phyloP scores from a whole-genome alignment of 2,888 invertebrate species.

The Rhimphoctona megacephalus region DNA sequence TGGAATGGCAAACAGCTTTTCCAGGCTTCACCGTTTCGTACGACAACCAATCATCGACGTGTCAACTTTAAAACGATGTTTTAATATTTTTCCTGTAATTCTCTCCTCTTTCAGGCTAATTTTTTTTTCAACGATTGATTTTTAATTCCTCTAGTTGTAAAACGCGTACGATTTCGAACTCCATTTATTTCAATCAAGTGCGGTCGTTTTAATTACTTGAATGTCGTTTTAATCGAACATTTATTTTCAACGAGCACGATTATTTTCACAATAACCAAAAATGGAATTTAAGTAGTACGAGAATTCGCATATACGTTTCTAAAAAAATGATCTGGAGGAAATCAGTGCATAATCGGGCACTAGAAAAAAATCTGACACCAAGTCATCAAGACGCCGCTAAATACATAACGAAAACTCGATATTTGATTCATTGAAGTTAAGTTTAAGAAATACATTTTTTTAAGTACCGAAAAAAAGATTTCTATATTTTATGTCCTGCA shows the following conservation, averaged over 20 bases:
- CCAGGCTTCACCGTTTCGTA: background rate
- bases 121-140: background rate
- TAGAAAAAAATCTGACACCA: no score
- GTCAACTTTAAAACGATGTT: slow-evolving; percentile 23
- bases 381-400: no score
- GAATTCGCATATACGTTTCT: no score
- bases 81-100: slow-evolving; percentile 8
- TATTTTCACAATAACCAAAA: no score
- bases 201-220: background rate
- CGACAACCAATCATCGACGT: slow-evolving; percentile 17
- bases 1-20: slow-evolving; percentile 41
- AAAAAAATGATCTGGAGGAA: no score
- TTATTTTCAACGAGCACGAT: background rate
- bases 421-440: no score
- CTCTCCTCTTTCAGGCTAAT: background rate
- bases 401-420: no score
- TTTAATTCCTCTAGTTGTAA: background rate
- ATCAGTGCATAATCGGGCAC: no score
- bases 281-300: no score
- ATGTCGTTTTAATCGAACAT: background rate
- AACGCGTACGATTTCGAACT: background rate
- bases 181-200: background rate
- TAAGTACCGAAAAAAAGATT: no score
- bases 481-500: no score
- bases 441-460: no score